phyloP scores from a whole-genome alignment of 2,888 invertebrate genomes.

The Euplexia lucipara region DNA sequence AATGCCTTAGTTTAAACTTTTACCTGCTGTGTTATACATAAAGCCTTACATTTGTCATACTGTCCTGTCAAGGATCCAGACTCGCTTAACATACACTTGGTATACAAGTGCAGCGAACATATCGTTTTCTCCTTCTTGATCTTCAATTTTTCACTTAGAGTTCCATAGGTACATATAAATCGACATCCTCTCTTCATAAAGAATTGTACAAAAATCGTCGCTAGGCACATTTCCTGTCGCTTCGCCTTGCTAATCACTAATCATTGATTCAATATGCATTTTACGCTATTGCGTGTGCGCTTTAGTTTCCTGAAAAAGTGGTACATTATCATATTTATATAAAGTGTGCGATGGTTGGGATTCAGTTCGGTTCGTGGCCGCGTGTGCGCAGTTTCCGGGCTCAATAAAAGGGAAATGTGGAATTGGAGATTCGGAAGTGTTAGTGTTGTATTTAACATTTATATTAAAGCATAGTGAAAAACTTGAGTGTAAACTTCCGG shows the following conservation, averaged over 20 bases:
- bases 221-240: conserved; percentile 60
- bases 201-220: conserved; percentile 36
- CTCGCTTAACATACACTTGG: no score
- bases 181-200: conserved; percentile 22
- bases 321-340: conserved; percentile 86
- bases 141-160: conserved; percentile 28
- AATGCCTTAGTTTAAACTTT: no score
- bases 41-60: no score
- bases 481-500: not conserved
- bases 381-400: conserved; percentile 28
- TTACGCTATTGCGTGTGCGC: conserved; percentile 72
- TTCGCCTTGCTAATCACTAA: conserved; percentile 64
- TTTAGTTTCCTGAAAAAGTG: conserved; percentile 85
- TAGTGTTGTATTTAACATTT: conserved; percentile 15
- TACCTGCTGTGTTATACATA: no score
- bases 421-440: conserved; percentile 44
- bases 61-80: no score
- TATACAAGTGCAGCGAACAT: not conserved
- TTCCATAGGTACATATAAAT: conserved; percentile 11
- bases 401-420: conserved; percentile 28
- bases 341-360: conserved; percentile 59
- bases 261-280: conserved; percentile 74
- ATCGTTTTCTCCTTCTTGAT: not conserved
- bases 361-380: conserved; percentile 58
- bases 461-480: not conserved